Conservation (phyloP, 2,113 vertebrate genomes). For the Talpa occidentalis region DNA sequence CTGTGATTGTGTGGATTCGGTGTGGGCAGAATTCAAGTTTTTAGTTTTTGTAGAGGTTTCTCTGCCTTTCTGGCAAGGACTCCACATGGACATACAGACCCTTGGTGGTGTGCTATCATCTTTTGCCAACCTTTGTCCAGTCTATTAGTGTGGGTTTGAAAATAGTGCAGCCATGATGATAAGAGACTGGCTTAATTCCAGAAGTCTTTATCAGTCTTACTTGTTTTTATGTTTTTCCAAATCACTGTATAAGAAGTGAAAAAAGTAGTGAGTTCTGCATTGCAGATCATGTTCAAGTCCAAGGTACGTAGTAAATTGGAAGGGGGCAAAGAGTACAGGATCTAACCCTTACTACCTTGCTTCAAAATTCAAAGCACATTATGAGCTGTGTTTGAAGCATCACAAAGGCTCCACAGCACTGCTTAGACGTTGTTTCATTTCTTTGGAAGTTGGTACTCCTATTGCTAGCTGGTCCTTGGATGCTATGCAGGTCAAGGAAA, state of each 20-base stretch:
- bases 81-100: not conserved
- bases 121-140: not conserved
- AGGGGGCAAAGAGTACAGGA: not conserved
- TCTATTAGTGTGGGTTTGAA: not conserved
- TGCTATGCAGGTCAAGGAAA: not conserved
- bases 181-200: constrained; percentile 21
- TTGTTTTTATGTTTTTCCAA: constrained; percentile 43
- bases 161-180: not conserved
- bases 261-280: not conserved
- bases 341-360: not conserved
- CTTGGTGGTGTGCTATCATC: not conserved
- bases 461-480: not conserved
- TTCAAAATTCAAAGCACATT: not conserved
- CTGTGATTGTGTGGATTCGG: not conserved
- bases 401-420: not conserved
- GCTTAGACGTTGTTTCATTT: not conserved
- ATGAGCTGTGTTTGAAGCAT: not conserved
- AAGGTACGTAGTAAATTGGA: not conserved
- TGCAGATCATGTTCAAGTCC: not conserved
- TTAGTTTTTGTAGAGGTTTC: not conserved
- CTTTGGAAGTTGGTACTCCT: not conserved
- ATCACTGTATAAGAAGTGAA: not conserved
- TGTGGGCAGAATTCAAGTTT: not conserved
- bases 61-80: not conserved
- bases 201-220: not conserved